Base-by-base conservation (phyloP, 2,113 vertebrate genomes). In the Phylloscopus trochilus region DNA sequence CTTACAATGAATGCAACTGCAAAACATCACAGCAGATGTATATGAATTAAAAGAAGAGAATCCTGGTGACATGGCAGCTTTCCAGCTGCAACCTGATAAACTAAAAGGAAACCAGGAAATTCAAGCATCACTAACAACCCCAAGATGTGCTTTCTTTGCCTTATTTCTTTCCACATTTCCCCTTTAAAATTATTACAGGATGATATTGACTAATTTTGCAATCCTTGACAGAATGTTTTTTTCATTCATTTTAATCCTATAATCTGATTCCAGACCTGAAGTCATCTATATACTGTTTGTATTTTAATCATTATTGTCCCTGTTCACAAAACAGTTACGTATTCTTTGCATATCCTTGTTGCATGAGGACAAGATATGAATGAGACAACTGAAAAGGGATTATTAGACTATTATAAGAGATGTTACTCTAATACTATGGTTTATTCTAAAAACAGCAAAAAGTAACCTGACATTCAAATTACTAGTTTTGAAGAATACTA, bases 191-290 rank as follows among this genome's bases (percentile, higher is more conserved):
- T 97, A 97, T 96, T 93, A 96, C 86, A 96, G 88, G 80, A 89
- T 73, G 58, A 77, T 96, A 97, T 91, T 94, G 97, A 98, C 86
- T 90, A 91, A 97, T 87, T 96, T 97, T 93, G 94, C 92, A 97
- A 95, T 97, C 95, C 93, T 95, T 81, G 85, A 94, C 70, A 83
- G 83, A 88, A 84, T 80, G 60, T 6, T 86, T 97, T 95, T 85
- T 96, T 75, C 94, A 92, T 96, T 97, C 96, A 92, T 96, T 97
- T 97, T 98, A 98, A 98, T 98, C 97, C 96, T 91, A 95, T 98
- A 98, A 98, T 98, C 98, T 94, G 89, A 98, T 97, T 97, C 90
- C 81, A 97, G 94, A 97, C 94, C 91, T 90, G 69, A 97, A 97
- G 80, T 95, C 83, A 49, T 96, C 96, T 96, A 97, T 96, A 97